Base-by-base conservation (phyloP, 1,140 invertebrate species). In the Physella acuta region DNA sequence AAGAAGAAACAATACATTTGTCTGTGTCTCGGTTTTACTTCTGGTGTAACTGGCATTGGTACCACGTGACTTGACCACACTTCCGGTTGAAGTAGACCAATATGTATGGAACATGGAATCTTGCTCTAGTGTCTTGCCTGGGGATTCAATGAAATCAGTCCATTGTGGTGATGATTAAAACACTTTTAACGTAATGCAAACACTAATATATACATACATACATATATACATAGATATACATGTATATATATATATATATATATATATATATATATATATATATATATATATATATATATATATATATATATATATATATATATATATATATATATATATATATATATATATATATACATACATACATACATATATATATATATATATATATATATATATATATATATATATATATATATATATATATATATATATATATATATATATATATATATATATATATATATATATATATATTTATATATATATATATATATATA, bases 361-460 rank as follows among this genome's bases (percentile, higher is more conserved):
- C 5, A 55, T 55, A 55, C 5, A 55, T 55, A 55, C 5, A 55
- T 55, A 55, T 8, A 55, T 55, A 55, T 8, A 55, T 55, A 55
- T 8, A 55, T 55, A 55, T 8, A 55, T 55, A 55, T 14, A 55
- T 55, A 55, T 8, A 55, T 55, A 55, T 8, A 55, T 55, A 55
- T 8, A 55, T 55, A 55, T 5, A n/a, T 24, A 28, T 8, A 55
- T 24, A 55, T 8, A 55, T 20, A 20, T 24, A 20, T 20, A 20
- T 8, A 55, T 55, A n/a, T 24, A 20, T 20, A 20, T 8, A 28
- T 20, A 55, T 8, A 55, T 20, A 55, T 8, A 20, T 55, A 55
- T 24, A n/a, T 55, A n/a, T 5, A 55, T 55, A n/a, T 24, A 28
- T 24, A n/a, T 8, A 20, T 55, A 28, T 24, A 55, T 28, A n/a